These are phyloP conservation scores for Drosophila diplacantha DNA, from an alignment of 2,888 invertebrate species.

Conservation along the genomic window DNA sequence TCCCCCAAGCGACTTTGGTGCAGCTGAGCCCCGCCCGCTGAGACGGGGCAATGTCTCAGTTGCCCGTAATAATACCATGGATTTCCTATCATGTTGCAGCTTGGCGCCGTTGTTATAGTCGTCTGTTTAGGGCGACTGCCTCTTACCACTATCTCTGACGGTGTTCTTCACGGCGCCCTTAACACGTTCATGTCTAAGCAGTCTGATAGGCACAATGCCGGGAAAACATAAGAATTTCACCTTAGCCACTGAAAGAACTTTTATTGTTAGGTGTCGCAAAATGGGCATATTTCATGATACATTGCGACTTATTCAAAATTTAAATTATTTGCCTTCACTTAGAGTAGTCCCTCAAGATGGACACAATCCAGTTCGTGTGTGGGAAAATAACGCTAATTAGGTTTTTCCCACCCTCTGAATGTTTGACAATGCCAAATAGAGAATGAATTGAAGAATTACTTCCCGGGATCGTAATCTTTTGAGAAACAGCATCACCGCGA, in stretches of 20 bases:
- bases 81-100: constrained; percentile 15
- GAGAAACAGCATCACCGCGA: background rate
- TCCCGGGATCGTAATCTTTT: background rate
- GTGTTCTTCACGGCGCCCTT: constrained; percentile 5
- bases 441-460: too few species aligned
- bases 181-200: constrained; percentile 1
- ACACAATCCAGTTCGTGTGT: background rate
- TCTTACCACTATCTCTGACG: constrained; percentile 4
- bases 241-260: too few species aligned
- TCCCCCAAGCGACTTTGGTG: constrained; percentile 9
- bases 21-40: background rate
- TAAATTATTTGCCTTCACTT: background rate
- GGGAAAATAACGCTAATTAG: background rate
- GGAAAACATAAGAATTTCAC: background rate
- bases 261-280: background rate
- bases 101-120: background rate
- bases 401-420: background rate
- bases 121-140: constrained; percentile 16
- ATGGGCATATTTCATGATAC: background rate
- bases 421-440: background rate
- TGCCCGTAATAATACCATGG: constrained; percentile 12
- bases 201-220: background rate
- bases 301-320: background rate
- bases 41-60: constrained; percentile 15
- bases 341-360: background rate